Conservation (phyloP, 2,888 invertebrate species). For the Drosophila austrosaltans region DNA sequence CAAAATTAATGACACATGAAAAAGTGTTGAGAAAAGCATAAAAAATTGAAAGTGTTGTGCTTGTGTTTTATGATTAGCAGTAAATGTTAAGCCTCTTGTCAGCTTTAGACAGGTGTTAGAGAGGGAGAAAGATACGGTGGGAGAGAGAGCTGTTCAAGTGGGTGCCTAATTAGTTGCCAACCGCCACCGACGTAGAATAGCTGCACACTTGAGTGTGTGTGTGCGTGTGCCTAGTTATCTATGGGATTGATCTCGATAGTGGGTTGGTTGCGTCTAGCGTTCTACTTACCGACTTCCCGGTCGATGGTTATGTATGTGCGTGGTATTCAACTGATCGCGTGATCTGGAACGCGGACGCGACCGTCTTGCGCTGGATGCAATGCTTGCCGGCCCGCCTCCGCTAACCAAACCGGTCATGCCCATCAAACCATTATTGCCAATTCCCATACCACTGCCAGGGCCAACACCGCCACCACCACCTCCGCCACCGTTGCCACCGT, state of each 20-base stretch:
- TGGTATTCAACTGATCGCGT: conserved; percentile 86
- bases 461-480: conserved; percentile 39
- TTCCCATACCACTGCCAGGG: conserved; percentile 41
- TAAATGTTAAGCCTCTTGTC: conserved; percentile 5
- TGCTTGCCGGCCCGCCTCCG: conserved; percentile 84
- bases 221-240: neutral
- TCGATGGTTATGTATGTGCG: conserved; percentile 85
- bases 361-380: conserved; percentile 87
- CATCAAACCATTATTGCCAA: conserved; percentile 68
- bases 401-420: conserved; percentile 72
- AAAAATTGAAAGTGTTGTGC: conserved; percentile 61
- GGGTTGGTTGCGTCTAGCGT: conserved; percentile 30
- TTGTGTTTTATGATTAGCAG: conserved; percentile 41
- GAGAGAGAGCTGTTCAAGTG: conserved; percentile 14
- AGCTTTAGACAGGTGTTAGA: neutral
- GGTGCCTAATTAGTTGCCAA: conserved; percentile 19
- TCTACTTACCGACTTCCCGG: conserved; percentile 89
- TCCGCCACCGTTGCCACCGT: conserved; percentile 79
- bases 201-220: neutral
- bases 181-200: neutral
- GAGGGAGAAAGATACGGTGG: conserved; percentile 8
- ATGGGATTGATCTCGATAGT: conserved; percentile 1
- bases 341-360: conserved; percentile 91
- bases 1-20: conserved; percentile 21
- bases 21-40: conserved; percentile 36